These are phyloP conservation scores for Lingula anatina DNA, from an alignment of 2,888 invertebrate species.

Conservation along the genomic window DNA sequence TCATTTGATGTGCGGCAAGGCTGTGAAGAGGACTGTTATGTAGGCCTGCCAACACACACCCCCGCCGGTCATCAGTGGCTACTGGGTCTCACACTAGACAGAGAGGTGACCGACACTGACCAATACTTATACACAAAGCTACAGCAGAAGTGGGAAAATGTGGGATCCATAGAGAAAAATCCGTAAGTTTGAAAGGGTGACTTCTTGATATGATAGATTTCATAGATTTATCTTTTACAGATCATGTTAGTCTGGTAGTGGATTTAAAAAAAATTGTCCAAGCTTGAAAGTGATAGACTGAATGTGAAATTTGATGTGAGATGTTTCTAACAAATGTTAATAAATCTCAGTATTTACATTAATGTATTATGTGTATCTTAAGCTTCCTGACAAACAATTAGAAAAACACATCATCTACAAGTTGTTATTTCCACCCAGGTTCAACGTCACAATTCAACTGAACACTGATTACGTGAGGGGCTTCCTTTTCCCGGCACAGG, in stretches of 20 bases:
- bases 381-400: too few relatives aligned
- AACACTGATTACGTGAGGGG: slow-evolving; percentile 69
- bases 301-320: too few relatives aligned
- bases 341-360: too few relatives aligned
- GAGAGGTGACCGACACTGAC: slow-evolving; percentile 67
- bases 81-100: slow-evolving; percentile 62
- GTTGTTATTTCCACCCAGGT: slow-evolving; percentile 57
- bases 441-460: slow-evolving; percentile 69
- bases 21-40: slow-evolving; percentile 72
- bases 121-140: slow-evolving; percentile 63
- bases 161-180: slow-evolving; percentile 27
- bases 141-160: slow-evolving; percentile 58
- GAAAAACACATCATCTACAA: too few relatives aligned
- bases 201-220: neutral
- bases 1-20: slow-evolving; percentile 68
- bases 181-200: slow-evolving; percentile 20
- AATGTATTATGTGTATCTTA: too few relatives aligned
- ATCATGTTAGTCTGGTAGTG: neutral
- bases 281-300: too few relatives aligned
- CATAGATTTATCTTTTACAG: neutral
- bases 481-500: slow-evolving; percentile 63
- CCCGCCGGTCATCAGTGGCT: slow-evolving; percentile 68
- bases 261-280: too few relatives aligned
- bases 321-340: too few relatives aligned
- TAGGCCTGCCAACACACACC: slow-evolving; percentile 65